Percentiles rank a stretch among this genome's conserved stretches.
Evolutionary conservation across 2,888 invertebrate species (phyloP).

Genomic region (Trichopoda pennipes): DNA sequence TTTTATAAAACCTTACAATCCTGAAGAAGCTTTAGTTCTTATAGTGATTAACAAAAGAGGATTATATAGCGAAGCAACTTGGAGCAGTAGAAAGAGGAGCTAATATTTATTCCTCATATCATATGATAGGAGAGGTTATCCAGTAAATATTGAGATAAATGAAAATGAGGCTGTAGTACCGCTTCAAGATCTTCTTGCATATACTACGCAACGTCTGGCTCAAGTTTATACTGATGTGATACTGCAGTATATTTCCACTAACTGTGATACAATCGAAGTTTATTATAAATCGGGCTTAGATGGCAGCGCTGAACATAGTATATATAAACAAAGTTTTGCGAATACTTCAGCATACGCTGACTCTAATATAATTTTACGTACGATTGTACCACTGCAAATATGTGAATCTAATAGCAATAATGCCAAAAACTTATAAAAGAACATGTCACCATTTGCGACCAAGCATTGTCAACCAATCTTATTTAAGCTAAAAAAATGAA

Average conservation of each 20-base stretch:
- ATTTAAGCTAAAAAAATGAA: too few relatives aligned
- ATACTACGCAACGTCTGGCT: too few relatives aligned
- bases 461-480: too few relatives aligned
- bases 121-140: conserved; percentile 21
- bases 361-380: too few relatives aligned
- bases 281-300: conserved; percentile 21
- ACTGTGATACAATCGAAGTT: conserved; percentile 12
- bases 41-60: conserved; percentile 6
- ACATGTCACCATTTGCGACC: too few relatives aligned
- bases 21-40: background rate
- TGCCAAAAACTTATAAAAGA: background rate
- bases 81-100: conserved; percentile 14
- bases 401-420: conserved; percentile 12
- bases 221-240: too few relatives aligned
- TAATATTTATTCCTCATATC: conserved; percentile 23
- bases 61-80: conserved; percentile 13
- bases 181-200: background rate
- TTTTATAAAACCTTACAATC: background rate
- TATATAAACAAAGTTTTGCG: conserved; percentile 32
- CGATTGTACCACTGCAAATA: conserved; percentile 8
- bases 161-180: background rate
- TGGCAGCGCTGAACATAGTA: conserved; percentile 27
- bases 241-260: too few relatives aligned
- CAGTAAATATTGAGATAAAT: background rate
- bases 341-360: too few relatives aligned